Conservation (phyloP, 2,113 vertebrate genomes). For the Oncorhynchus nerka region DNA sequence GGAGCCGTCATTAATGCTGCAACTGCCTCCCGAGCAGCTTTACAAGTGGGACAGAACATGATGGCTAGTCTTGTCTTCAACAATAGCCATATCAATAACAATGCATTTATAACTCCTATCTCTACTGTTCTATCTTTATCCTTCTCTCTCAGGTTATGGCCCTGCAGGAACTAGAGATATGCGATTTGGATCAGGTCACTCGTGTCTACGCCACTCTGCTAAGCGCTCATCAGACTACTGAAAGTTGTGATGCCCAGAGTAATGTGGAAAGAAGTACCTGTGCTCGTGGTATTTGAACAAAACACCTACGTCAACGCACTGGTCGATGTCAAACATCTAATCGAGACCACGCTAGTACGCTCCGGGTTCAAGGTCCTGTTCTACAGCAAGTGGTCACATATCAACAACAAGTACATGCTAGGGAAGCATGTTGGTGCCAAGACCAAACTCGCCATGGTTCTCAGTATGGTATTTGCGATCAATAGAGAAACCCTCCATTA, state of each 20-base stretch:
- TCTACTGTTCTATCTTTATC: fast-evolving
- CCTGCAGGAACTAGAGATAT: not conserved
- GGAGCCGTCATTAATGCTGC: not conserved
- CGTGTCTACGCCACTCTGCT: not conserved
- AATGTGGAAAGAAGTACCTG: not conserved
- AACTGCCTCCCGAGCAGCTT: fast-evolving
- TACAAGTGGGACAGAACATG: too few relatives aligned
- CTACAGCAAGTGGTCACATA: not conserved
- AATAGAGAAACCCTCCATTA: too few relatives aligned
- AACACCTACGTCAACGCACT: not conserved
- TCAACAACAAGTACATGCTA: not conserved
- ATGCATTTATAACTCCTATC: not conserved
- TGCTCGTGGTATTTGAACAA: not conserved
- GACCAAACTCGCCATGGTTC: not conserved
- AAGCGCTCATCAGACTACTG: not conserved
- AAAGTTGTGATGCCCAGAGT: not conserved
- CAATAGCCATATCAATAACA: too few relatives aligned
- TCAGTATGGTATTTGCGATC: not conserved
- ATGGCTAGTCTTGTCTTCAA: too few relatives aligned
- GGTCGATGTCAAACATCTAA: not conserved
- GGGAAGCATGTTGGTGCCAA: not conserved
- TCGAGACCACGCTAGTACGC: not conserved
- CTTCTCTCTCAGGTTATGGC: not conserved
- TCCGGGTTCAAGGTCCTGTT: not conserved
- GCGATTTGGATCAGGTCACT: not conserved